A percentile compares a stretch with the other conserved stretches of the same genome.
Evolutionary conservation across 2,888 invertebrate species (phyloP).

Genomic region (Spilarctia lutea): DNA sequence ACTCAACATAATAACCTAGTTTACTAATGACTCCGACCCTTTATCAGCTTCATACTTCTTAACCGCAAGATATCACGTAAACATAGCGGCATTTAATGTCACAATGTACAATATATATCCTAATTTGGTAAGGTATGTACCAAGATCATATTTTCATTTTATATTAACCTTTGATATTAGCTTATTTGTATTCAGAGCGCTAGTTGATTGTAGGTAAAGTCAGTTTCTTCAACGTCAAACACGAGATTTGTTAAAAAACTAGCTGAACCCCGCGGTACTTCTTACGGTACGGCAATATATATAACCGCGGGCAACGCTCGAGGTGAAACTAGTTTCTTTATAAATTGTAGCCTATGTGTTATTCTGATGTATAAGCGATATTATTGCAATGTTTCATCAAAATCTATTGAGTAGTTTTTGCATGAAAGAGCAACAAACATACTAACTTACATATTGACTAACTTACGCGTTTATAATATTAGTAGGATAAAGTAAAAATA

Average conservation of each 20-base stretch:
- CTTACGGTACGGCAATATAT: too few species aligned
- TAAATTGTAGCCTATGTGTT: too few species aligned
- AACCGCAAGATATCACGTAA: conserved; percentile 23
- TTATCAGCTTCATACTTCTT: conserved; percentile 36
- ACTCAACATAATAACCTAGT: conserved; percentile 33
- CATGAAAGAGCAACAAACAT: too few species aligned
- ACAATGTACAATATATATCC: background rate
- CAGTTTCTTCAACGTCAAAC: background rate
- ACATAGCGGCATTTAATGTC: conserved; percentile 1
- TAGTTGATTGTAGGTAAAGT: background rate
- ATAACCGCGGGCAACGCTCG: too few species aligned
- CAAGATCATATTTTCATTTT: background rate
- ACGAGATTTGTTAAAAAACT: background rate
- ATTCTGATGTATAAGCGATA: too few species aligned
- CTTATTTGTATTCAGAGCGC: background rate
- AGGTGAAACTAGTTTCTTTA: too few species aligned
- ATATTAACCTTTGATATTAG: background rate
- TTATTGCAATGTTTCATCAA: too few species aligned
- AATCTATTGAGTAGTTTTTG: too few species aligned
- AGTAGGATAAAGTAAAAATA: too few species aligned
- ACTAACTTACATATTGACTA: too few species aligned
- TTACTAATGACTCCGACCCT: conserved; percentile 33
- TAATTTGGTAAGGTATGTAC: background rate
- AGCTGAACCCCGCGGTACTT: too few species aligned
- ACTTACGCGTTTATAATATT: too few species aligned